These are phyloP conservation scores for Opisthograptis luteolata DNA, from an alignment of 2,888 invertebrate genomes.

Conservation along the genomic window DNA sequence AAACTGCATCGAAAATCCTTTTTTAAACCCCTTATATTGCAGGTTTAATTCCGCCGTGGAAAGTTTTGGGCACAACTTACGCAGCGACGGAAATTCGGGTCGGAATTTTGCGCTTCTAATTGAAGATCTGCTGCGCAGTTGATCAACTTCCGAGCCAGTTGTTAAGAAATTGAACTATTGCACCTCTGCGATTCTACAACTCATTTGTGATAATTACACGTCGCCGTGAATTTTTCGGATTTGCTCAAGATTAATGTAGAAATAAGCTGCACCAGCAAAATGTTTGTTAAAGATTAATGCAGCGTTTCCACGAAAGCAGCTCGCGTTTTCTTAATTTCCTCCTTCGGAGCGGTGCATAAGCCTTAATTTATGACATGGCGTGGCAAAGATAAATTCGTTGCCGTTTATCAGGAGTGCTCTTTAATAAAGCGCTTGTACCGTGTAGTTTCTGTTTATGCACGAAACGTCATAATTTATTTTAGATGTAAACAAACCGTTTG, in stretches of 20 bases:
- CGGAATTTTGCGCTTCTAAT: conserved; percentile 55
- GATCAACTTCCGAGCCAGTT: conserved; percentile 81
- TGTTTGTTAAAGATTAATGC: conserved; percentile 53
- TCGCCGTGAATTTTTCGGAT: conserved; percentile 51
- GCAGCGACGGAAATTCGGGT: conserved; percentile 65
- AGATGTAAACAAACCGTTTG: conserved; percentile 65
- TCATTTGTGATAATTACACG: conserved; percentile 76
- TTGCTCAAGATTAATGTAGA: conserved; percentile 45
- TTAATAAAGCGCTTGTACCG: conserved; percentile 51
- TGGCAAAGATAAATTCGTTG: conserved; percentile 64
- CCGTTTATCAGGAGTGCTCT: conserved; percentile 60
- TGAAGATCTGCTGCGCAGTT: conserved; percentile 58
- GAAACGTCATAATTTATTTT: conserved; percentile 64
- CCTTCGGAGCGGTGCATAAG: conserved; percentile 59
- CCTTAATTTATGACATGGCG: conserved; percentile 64
- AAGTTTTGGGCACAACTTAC: conserved; percentile 57
- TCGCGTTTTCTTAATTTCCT: conserved; percentile 67
- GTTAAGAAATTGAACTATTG: conserved; percentile 81
- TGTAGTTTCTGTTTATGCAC: conserved; percentile 55
- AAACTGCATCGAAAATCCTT: conserved; percentile 57
- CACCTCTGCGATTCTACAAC: conserved; percentile 76
- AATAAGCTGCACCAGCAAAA: conserved; percentile 40
- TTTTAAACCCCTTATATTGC: conserved; percentile 66
- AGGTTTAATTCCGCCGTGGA: conserved; percentile 60
- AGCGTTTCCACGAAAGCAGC: conserved; percentile 51